A percentile compares a stretch with the other conserved stretches of the same genome.
These are phyloP conservation scores for Sebastes schlegelii DNA, from an alignment of 2,113 vertebrate genomes.

Conservation along the genomic window DNA sequence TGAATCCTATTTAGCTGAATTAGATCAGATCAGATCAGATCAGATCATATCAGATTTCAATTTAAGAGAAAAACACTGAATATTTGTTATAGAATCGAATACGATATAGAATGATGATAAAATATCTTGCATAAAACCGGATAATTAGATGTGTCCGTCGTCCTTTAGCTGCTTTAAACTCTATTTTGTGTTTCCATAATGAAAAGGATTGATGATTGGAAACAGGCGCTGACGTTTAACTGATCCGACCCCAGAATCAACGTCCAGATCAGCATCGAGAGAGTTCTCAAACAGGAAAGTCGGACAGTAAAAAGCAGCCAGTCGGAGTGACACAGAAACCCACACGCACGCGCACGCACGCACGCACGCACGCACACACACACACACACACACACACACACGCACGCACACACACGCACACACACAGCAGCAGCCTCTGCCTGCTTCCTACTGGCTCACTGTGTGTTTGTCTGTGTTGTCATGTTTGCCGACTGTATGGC, in stretches of 20 bases:
- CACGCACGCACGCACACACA: no score
- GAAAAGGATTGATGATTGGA: not conserved
- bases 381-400: no score
- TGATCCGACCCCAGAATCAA: constrained; percentile 11
- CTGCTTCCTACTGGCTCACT: not conserved
- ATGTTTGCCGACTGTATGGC: constrained; percentile 47
- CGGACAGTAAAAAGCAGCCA: constrained; percentile 2
- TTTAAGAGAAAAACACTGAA: not conserved
- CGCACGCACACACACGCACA: no score
- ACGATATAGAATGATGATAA: not conserved
- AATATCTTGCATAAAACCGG: not conserved
- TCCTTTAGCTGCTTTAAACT: not conserved
- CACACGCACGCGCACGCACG: no score
- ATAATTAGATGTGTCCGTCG: not conserved
- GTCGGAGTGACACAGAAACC: constrained; percentile 42
- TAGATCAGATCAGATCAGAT: no score
- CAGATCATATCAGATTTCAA: not conserved
- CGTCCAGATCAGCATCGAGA: constrained; percentile 38
- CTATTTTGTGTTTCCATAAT: not conserved
- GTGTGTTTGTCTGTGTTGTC: constrained; percentile 24
- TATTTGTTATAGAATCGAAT: no score
- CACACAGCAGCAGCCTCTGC: constrained; percentile 40
- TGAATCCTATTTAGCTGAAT: no score
- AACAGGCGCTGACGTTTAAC: not conserved
- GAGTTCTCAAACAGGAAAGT: constrained; percentile 47